These are phyloP conservation scores for Leptonema lineaticorne DNA, from an alignment of 1,140 invertebrate species.

Conservation along the genomic window DNA sequence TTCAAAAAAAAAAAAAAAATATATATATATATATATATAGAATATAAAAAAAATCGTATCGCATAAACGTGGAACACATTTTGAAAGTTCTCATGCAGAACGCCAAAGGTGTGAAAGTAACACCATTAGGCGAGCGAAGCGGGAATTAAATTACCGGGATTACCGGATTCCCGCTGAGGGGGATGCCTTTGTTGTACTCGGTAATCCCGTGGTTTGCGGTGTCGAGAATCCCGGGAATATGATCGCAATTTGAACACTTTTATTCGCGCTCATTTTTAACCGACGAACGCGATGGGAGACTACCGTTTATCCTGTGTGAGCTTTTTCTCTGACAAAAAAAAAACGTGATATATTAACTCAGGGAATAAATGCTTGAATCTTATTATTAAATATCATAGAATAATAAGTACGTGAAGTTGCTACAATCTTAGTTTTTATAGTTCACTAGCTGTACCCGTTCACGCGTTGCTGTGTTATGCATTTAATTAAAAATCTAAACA, in stretches of 20 bases:
- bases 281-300: background rate
- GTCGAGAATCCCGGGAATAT: slow-evolving; percentile 14
- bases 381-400: no score
- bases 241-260: slow-evolving; percentile 11
- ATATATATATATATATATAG: no score
- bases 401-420: no score
- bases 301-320: background rate
- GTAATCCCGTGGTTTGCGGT: slow-evolving; percentile 12
- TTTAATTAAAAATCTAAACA: no score
- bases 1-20: no score
- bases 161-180: slow-evolving; percentile 16
- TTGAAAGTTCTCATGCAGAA: slow-evolving; percentile 23
- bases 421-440: no score
- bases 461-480: no score
- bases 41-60: no score
- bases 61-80: background rate
- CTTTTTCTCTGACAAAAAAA: no score
- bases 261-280: background rate
- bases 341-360: no score
- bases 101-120: slow-evolving; percentile 30
- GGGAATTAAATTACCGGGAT: slow-evolving; percentile 33
- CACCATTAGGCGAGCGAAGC: slow-evolving; percentile 28
- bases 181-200: slow-evolving; percentile 10
- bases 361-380: no score
- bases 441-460: no score